These are phyloP conservation scores for Nylanderia fulva DNA, from an alignment of 1,140 invertebrate genomes.

Conservation along the genomic window DNA sequence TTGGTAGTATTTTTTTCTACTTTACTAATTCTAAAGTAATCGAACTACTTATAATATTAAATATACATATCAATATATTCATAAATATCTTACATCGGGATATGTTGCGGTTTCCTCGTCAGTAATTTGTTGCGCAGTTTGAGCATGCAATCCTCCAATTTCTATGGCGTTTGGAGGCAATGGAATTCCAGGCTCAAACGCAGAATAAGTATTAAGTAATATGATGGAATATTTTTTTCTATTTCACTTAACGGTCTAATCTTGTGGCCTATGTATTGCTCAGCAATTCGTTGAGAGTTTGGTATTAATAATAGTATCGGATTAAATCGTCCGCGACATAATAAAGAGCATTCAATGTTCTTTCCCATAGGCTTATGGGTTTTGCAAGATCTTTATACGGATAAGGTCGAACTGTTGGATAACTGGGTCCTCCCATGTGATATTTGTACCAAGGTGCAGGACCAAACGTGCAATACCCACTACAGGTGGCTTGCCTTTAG, in stretches of 20 bases:
- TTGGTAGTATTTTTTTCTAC: background rate
- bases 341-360: slow-evolving; percentile 18
- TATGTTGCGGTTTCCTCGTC: background rate
- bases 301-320: slow-evolving; percentile 33
- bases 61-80: no score
- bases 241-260: slow-evolving; percentile 34
- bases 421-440: slow-evolving; percentile 15
- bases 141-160: slow-evolving; percentile 76
- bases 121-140: background rate
- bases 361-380: slow-evolving; percentile 34
- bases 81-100: background rate
- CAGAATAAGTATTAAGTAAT: slow-evolving; percentile 31
- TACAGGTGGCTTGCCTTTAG: slow-evolving; percentile 22
- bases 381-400: background rate
- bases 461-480: slow-evolving; percentile 24
- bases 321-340: slow-evolving; percentile 17
- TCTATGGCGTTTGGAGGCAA: slow-evolving; percentile 76
- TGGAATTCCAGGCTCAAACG: slow-evolving; percentile 44
- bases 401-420: slow-evolving; percentile 30
- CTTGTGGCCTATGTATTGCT: slow-evolving; percentile 26
- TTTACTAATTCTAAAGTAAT: background rate
- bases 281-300: background rate
- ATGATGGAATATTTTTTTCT: slow-evolving; percentile 40
- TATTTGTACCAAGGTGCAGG: slow-evolving; percentile 35
- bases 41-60: no score